Percentiles rank a stretch among this genome's conserved stretches.
phyloP scores from a whole-genome alignment of 2,888 invertebrate genomes.

The Leptopilina syphax region DNA sequence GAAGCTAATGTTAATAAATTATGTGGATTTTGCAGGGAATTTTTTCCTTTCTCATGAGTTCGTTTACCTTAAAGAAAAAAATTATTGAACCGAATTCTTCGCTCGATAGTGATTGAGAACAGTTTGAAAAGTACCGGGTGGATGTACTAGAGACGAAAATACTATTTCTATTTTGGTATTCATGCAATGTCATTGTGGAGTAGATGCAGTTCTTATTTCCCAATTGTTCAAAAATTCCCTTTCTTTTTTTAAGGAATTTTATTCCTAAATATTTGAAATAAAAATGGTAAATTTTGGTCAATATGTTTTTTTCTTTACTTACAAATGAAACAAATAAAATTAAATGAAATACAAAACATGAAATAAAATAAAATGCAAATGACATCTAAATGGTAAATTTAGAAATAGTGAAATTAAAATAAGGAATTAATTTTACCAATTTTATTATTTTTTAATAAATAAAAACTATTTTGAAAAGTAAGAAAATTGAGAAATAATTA shows the following conservation, averaged over 20 bases:
- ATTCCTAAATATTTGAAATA: no score
- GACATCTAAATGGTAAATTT: no score
- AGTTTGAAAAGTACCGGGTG: constrained; percentile 42
- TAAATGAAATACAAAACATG: no score
- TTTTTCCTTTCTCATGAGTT: constrained; percentile 6
- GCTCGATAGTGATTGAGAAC: constrained; percentile 10
- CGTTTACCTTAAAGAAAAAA: constrained; percentile 10
- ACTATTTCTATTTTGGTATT: constrained; percentile 57
- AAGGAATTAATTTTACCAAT: no score
- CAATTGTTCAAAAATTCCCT: background rate
- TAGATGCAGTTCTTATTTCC: constrained; percentile 13
- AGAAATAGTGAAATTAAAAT: no score
- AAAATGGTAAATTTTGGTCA: no score
- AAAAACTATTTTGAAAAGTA: no score
- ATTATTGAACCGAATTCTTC: constrained; percentile 7
- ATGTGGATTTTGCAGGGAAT: background rate
- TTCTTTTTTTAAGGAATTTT: background rate
- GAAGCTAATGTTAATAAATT: background rate
- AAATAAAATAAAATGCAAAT: no score
- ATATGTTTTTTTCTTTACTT: no score
- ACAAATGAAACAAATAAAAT: no score
- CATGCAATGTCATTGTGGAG: constrained; percentile 58
- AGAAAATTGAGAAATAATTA: no score
- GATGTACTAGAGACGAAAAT: constrained; percentile 53
- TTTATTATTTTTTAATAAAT: no score